Conservation (phyloP, 2,797 vertebrate species). For the Brachyalestes nurse region DNA sequence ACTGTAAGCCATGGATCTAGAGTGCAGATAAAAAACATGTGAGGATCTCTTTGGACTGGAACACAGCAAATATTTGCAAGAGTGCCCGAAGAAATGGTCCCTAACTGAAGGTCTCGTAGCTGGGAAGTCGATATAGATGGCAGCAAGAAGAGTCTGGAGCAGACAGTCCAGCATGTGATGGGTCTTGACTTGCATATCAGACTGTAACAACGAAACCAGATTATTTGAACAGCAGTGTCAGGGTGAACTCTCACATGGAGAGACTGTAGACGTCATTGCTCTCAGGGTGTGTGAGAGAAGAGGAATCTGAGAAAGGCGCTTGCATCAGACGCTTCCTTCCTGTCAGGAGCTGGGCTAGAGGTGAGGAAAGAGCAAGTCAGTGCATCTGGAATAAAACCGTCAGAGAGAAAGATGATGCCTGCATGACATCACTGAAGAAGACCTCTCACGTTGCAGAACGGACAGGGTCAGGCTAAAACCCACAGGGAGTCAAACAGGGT, state of each 20-base stretch:
- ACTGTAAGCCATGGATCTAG: constrained; percentile 15
- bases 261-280: constrained; percentile 18
- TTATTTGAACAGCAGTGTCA: constrained; percentile 9
- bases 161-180: not conserved
- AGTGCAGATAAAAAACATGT: constrained; percentile 14
- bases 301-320: constrained; percentile 1
- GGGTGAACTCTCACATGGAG: constrained; percentile 5
- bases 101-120: not conserved
- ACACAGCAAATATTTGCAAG: not conserved
- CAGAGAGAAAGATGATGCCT: not conserved
- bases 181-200: not conserved
- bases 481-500: not conserved
- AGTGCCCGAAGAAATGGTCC: not conserved
- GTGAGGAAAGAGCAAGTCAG: not conserved
- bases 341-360: constrained; percentile 10
- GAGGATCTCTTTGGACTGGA: not conserved
- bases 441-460: not conserved
- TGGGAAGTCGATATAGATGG: not conserved
- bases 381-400: constrained; percentile 10
- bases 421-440: not conserved
- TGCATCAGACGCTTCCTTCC: constrained; percentile 57
- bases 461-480: not conserved
- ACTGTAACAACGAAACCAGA: not conserved
- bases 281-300: constrained; percentile 30
- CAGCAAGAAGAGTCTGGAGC: not conserved